These are phyloP conservation scores for Formica aserva DNA, from an alignment of 2,888 invertebrate species.

Conservation along the genomic window DNA sequence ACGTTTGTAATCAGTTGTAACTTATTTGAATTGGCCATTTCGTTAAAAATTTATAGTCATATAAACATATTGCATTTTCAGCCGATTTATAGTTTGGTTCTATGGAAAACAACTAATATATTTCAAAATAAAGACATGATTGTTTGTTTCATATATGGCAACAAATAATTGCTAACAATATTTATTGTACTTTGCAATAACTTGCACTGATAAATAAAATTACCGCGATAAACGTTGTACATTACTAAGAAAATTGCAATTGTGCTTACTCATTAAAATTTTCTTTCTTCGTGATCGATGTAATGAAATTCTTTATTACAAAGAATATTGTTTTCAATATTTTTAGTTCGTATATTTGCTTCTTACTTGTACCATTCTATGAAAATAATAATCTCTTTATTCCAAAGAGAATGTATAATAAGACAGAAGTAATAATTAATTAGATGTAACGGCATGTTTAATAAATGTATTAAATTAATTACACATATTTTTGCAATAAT, in stretches of 20 bases:
- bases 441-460: background rate
- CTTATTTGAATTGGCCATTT: conserved; percentile 25
- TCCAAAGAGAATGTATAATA: background rate
- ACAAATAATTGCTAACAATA: background rate
- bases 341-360: background rate
- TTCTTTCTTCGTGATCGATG: background rate
- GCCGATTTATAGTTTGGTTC: conserved; percentile 4
- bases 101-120: background rate
- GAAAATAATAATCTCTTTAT: background rate
- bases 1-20: conserved; percentile 30
- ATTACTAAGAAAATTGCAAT: background rate
- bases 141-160: background rate
- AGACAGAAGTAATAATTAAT: background rate
- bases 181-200: background rate
- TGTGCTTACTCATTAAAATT: background rate
- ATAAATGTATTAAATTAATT: background rate
- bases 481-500: background rate
- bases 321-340: background rate
- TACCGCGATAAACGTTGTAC: background rate
- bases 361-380: background rate
- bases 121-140: background rate
- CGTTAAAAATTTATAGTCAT: conserved; percentile 17
- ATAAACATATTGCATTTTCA: conserved; percentile 21
- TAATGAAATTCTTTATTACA: background rate
- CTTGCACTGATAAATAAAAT: conserved; percentile 2